A percentile compares a stretch with the other conserved stretches of the same genome.
These are phyloP conservation scores for Gobio occitaniae DNA, from an alignment of 2,797 vertebrate species.

Conservation along the genomic window DNA sequence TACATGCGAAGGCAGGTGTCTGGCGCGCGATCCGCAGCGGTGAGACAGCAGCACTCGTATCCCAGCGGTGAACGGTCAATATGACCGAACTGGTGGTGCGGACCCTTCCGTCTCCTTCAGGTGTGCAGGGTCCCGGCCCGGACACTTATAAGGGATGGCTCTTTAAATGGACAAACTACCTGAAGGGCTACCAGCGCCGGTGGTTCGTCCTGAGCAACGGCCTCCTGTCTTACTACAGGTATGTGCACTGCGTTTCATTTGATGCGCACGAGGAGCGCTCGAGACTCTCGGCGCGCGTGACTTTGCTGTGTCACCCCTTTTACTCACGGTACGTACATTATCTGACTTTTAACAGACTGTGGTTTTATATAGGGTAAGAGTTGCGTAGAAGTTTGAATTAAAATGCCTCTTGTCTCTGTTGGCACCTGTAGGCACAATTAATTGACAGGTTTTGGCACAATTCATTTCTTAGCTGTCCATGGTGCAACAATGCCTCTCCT, in stretches of 20 bases:
- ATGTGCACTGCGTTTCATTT: constrained; percentile 2
- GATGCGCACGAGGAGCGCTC: constrained; percentile 11
- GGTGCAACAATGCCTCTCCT: not conserved
- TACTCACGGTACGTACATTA: not conserved
- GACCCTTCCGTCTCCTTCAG: constrained; percentile 74
- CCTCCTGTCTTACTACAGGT: constrained; percentile 84
- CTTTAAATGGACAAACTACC: constrained; percentile 96
- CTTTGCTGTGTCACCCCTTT: constrained; percentile 5
- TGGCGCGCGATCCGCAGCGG: constrained; percentile 15
- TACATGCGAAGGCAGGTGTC: constrained; percentile 19
- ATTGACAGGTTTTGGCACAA: not conserved
- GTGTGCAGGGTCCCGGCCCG: constrained; percentile 67
- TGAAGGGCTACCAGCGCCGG: constrained; percentile 95
- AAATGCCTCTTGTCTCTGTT: constrained; percentile 1
- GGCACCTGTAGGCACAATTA: not conserved
- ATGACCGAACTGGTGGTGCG: constrained; percentile 79
- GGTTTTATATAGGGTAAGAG: not conserved
- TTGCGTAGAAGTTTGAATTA: constrained; percentile 24
- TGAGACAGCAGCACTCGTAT: constrained; percentile 57
- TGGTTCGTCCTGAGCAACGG: constrained; percentile 85
- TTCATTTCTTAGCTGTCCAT: not conserved
- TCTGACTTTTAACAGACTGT: not conserved
- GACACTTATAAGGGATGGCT: constrained; percentile 90
- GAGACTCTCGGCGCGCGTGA: constrained; percentile 9
- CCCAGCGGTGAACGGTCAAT: constrained; percentile 26